phyloP scores from a whole-genome alignment of 2,113 vertebrate genomes.

The Pterocles orientalis region DNA sequence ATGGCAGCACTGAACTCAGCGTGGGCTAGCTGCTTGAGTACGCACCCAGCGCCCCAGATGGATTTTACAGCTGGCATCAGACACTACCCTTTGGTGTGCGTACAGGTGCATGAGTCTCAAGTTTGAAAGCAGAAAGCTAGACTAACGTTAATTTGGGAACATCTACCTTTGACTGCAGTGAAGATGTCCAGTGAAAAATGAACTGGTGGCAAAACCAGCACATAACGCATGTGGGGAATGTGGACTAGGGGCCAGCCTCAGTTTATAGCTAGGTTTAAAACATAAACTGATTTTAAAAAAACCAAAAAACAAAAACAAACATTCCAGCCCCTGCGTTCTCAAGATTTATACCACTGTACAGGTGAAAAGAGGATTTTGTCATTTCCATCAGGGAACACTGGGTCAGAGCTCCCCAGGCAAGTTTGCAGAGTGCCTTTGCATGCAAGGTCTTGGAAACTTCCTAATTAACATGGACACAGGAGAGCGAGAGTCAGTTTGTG shows the following conservation, averaged over 20 bases:
- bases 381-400: neutral
- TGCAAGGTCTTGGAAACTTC: neutral
- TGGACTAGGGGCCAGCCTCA: neutral
- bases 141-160: neutral
- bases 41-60: neutral
- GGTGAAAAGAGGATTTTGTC: neutral
- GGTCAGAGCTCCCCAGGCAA: neutral
- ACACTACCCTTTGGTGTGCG: neutral
- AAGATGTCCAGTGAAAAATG: neutral
- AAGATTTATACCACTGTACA: too few relatives aligned
- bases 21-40: neutral
- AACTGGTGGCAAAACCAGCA: neutral
- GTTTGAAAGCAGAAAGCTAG: neutral
- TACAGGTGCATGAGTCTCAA: neutral
- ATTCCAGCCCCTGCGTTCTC: neutral
- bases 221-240: rapidly evolving
- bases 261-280: neutral
- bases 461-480: rapidly evolving
- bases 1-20: conserved; percentile 1
- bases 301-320: too few relatives aligned
- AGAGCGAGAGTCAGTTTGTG: neutral
- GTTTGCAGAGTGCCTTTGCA: neutral
- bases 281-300: neutral
- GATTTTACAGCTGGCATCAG: neutral
- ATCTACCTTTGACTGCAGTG: neutral